These are phyloP conservation scores for Chloroceryle amazona DNA, from an alignment of 2,797 vertebrate species.

Conservation along the genomic window DNA sequence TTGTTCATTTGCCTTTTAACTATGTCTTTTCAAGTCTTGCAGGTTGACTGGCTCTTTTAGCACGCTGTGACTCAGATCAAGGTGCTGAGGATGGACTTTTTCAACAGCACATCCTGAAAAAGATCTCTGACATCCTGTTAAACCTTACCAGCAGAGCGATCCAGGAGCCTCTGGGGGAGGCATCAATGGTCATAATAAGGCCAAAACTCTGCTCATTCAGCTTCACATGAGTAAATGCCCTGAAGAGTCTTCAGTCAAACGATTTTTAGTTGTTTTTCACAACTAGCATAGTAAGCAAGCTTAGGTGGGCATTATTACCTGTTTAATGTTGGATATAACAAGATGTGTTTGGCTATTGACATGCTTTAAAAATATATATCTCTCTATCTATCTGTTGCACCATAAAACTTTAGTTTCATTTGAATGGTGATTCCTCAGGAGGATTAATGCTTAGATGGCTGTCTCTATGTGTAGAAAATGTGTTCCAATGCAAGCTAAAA, in stretches of 20 bases:
- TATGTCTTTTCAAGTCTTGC: constrained; percentile 48
- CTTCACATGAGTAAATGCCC: background rate
- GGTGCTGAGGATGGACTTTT: constrained; percentile 56
- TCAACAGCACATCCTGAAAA: constrained; percentile 69
- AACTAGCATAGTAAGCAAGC: constrained; percentile 69
- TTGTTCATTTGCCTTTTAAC: background rate
- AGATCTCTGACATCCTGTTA: constrained; percentile 81
- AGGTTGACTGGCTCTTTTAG: constrained; percentile 79
- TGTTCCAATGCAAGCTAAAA: constrained; percentile 85
- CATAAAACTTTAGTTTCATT: constrained; percentile 83
- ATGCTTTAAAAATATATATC: constrained; percentile 80
- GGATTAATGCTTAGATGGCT: constrained; percentile 78
- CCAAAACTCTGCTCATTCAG: background rate
- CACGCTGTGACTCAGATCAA: constrained; percentile 38
- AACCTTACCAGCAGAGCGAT: constrained; percentile 81
- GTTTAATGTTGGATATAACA: constrained; percentile 80
- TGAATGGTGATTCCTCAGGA: constrained; percentile 83
- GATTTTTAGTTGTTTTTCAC: constrained; percentile 70
- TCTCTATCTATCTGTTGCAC: constrained; percentile 64
- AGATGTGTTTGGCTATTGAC: constrained; percentile 82
- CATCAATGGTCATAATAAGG: background rate
- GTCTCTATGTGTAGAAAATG: constrained; percentile 83
- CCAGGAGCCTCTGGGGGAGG: background rate
- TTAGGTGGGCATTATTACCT: constrained; percentile 66
- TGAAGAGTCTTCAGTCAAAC: constrained; percentile 80